Conservation (phyloP, 2,113 vertebrate genomes). For the Zosterops borbonicus region DNA sequence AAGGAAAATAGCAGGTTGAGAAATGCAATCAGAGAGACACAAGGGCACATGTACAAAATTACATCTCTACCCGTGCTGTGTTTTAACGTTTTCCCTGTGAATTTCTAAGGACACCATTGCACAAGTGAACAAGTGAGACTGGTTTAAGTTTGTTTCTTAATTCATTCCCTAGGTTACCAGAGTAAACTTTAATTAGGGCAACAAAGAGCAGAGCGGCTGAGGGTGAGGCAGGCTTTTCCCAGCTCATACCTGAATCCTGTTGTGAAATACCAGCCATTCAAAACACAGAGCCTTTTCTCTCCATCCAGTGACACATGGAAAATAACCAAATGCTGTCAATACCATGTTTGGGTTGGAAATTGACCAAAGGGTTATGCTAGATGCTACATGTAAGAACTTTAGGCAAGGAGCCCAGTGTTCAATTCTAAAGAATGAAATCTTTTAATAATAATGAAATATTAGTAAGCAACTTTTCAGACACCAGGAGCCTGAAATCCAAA, state of each 20-base stretch:
- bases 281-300: not conserved
- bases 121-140: not conserved
- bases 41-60: not conserved
- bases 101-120: not conserved
- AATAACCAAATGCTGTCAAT: not conserved
- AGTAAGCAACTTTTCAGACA: not conserved
- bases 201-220: not conserved
- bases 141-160: conserved; percentile 19
- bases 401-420: not conserved
- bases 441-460: not conserved
- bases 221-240: conserved; percentile 36
- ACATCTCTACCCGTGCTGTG: rapidly evolving
- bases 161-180: conserved; percentile 26
- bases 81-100: not conserved
- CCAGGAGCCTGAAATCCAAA: not conserved
- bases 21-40: not conserved
- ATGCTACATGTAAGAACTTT: not conserved
- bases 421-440: not conserved
- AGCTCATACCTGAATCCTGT: not conserved
- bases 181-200: conserved; percentile 33
- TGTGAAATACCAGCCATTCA: conserved; percentile 8
- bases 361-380: not conserved
- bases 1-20: not conserved
- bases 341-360: not conserved
- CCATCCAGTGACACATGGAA: not conserved